Base-by-base conservation (phyloP, 1,140 invertebrate species). In the Pemphigus obesinymphae region DNA sequence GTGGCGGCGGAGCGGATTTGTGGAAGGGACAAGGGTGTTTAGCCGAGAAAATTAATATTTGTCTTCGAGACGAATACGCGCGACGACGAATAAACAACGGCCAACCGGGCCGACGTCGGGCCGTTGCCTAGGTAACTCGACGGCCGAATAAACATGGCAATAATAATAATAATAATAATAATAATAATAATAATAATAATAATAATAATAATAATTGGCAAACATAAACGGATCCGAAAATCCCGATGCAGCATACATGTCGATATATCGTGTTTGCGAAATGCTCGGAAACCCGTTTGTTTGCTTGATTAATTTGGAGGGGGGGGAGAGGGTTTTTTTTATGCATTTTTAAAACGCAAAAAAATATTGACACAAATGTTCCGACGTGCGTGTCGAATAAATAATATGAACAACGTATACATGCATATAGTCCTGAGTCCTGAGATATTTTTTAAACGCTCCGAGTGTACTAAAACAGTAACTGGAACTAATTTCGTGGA, bases 11-110 rank as follows among this genome's bases (percentile, higher is more conserved):
- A n/a, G n/a, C n/a, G n/a, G n/a, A n/a, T n/a, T n/a, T n/a, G n/a
- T n/a, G n/a, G n/a, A n/a, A n/a, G n/a, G n/a, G n/a, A 48, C 1
- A 15, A 31, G 1, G 20, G 63, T 40, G 13, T 68, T 68, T 37
- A n/a, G 63, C 26, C 6, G 34, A 40, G 63, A 68, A 68, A 68
- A 68, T 70, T 70, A 70, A 70, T 70, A 43, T 70, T 70, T 70
- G 37, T 70, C 66, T 40, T 70, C n/a, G 20, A 70, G 37, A 43
- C 37, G 37, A n/a, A 66, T 66, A 31, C 31, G 29, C 20, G 66
- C n/a, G 20, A 10, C 34, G 66, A 23, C 34, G 37, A 70, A 70
- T 66, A 66, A 66, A 66, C 34, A 66, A 40, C 63, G 37, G 34
- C 7, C 63, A 66, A 37, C 11, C 63, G 20, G 8, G n/a, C n/a